These are phyloP conservation scores for Engraulis encrasicolus DNA, from an alignment of 2,113 vertebrate species.

Conservation along the genomic window DNA sequence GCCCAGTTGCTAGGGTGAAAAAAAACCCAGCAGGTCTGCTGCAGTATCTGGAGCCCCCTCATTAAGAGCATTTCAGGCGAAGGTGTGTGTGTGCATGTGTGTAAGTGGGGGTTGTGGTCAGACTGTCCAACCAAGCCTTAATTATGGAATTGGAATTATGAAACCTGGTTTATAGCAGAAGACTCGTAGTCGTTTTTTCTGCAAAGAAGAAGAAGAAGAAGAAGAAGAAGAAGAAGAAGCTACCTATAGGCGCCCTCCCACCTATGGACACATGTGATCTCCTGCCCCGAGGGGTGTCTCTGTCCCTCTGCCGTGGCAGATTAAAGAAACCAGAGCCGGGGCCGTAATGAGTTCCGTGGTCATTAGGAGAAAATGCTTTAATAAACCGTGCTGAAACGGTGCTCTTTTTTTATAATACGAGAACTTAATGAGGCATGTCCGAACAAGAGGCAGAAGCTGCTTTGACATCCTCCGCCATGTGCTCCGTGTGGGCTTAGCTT, in stretches of 20 bases:
- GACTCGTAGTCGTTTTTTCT: too few relatives aligned
- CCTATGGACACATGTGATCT: not conserved
- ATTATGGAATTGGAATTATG: conserved; percentile 65
- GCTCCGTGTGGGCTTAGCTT: not conserved
- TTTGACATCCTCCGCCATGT: not conserved
- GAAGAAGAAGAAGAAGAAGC: too few relatives aligned
- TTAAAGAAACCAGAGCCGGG: not conserved
- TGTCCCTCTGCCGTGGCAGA: not conserved
- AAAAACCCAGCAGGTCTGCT: conserved; percentile 64
- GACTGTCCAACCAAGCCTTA: too few relatives aligned
- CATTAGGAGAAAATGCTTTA: not conserved
- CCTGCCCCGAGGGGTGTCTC: not conserved
- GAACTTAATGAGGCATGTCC: not conserved
- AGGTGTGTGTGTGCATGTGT: not conserved
- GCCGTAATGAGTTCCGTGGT: not conserved
- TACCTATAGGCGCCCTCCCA: too few relatives aligned
- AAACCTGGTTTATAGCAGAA: conserved; percentile 20
- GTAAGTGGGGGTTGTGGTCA: not conserved
- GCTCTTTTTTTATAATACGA: not conserved
- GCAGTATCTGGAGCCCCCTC: conserved; percentile 55
- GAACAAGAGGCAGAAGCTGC: not conserved
- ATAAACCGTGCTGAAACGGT: not conserved
- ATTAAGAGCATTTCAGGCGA: conserved; percentile 32
- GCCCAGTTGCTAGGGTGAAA: too few relatives aligned
- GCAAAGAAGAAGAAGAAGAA: too few relatives aligned